Evolutionary conservation across 2,888 invertebrate genomes (phyloP).

Genomic region (Schizaphis graminum): DNA sequence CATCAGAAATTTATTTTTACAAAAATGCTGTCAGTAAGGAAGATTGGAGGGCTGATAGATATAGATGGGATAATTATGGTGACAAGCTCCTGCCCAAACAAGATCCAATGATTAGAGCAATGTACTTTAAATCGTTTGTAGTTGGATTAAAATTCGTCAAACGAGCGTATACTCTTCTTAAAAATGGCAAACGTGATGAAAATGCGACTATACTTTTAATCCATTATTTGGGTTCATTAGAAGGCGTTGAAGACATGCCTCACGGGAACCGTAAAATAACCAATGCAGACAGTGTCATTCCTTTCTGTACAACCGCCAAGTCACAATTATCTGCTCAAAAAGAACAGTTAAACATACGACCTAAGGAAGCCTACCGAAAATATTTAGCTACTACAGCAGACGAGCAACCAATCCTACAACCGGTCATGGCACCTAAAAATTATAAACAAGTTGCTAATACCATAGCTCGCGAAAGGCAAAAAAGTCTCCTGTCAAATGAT

Average conservation of each 20-base stretch:
- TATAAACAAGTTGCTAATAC: background rate
- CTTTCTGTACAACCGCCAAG: no score
- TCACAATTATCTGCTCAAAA: no score
- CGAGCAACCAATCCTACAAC: background rate
- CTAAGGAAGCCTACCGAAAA: background rate
- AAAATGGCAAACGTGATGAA: background rate
- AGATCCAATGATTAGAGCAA: background rate
- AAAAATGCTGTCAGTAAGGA: background rate
- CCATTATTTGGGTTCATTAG: conserved; percentile 9
- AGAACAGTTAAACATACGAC: background rate
- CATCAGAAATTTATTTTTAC: conserved; percentile 11
- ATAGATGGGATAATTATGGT: conserved; percentile 14
- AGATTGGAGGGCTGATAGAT: conserved; percentile 6
- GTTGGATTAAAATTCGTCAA: conserved; percentile 15
- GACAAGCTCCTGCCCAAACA: background rate
- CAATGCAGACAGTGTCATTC: background rate
- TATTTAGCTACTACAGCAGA: conserved; percentile 1
- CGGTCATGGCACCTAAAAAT: background rate
- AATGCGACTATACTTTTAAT: background rate
- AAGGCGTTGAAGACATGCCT: conserved; percentile 6
- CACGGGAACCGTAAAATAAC: background rate
- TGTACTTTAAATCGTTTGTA: background rate
- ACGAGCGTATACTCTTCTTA: conserved; percentile 11
- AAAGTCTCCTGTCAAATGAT: background rate
- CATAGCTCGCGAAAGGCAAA: background rate